A percentile compares a stretch with the other conserved stretches of the same genome.
phyloP scores from a whole-genome alignment of 2,888 invertebrate genomes.

The Gymnoscelis rufifasciata region DNA sequence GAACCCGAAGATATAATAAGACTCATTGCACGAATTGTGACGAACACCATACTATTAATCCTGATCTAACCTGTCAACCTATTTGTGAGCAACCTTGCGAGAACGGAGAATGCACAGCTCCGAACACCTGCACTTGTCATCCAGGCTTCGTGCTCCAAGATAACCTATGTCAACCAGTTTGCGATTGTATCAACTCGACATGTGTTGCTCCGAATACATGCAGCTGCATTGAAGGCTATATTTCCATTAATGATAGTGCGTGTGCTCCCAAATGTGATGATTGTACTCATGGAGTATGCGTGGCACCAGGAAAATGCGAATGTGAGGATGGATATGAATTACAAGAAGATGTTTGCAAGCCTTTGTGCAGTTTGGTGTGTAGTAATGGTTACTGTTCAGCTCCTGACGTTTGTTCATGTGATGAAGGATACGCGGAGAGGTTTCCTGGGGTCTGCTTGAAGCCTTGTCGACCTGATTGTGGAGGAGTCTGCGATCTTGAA shows the following conservation, averaged over 20 bases:
- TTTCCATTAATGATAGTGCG: slow-evolving; percentile 15
- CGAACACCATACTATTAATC: slow-evolving; percentile 35
- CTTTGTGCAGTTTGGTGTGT: slow-evolving; percentile 21
- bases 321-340: slow-evolving; percentile 23
- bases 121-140: slow-evolving; percentile 43
- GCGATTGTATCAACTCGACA: slow-evolving; percentile 27
- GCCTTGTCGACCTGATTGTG: slow-evolving; percentile 33
- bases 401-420: slow-evolving; percentile 27
- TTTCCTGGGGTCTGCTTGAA: slow-evolving; percentile 29
- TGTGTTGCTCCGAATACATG: slow-evolving; percentile 37
- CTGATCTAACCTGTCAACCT: slow-evolving; percentile 34
- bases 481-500: slow-evolving; percentile 29
- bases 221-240: slow-evolving; percentile 31
- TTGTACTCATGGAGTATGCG: slow-evolving; percentile 31
- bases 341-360: slow-evolving; percentile 12
- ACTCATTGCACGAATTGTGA: slow-evolving; percentile 52
- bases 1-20: slow-evolving; percentile 44
- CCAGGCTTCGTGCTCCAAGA: slow-evolving; percentile 25
- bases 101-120: slow-evolving; percentile 45
- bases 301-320: slow-evolving; percentile 24
- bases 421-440: slow-evolving; percentile 18
- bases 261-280: slow-evolving; percentile 24
- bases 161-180: slow-evolving; percentile 13
- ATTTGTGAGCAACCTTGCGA: slow-evolving; percentile 48
- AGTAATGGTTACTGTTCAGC: slow-evolving; percentile 27